Base-by-base conservation (phyloP, 2,888 invertebrate species). In the Hesperia comma region DNA sequence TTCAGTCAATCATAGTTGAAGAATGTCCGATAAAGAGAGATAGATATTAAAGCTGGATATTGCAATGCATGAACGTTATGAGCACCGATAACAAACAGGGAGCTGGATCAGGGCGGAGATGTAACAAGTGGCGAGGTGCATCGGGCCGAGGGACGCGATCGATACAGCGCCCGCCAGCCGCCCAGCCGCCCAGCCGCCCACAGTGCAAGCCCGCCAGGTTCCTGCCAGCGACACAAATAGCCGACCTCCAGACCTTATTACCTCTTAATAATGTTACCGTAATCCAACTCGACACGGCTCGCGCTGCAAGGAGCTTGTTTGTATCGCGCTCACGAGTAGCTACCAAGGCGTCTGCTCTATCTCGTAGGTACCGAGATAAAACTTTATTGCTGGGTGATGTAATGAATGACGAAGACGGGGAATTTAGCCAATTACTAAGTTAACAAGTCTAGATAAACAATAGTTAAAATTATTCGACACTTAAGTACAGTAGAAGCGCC, bases 51-150 rank as follows among this genome's bases (percentile, higher is more conserved):
- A 17, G 17, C 46, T 51, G 21, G 21, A 51, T 21, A 49, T 37
- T 17, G 49, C 37, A 53, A 40, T 40, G 46, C 40, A 61, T 40
- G 37, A 32, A 7, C 10, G 61, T 61, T 53, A 41, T 21, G 40
- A 55, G 26, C 26, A 49, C 49, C 57, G 63, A 40, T 63, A 63
- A 21, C 56, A 63, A 40, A 64, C 53, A 12, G 57, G 14, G 32
- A 17, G 37, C 46, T 19, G 61, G 56, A 67, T 68, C 49, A 40
- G 68, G 64, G 64, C 69, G 68, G 76, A 85, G 84, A 84, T 82
- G 87, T 88, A 88, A 88, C 88, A 88, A 88, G 88, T 89, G 88
- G 64, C 49, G 58, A 56, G 63, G 85, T 88, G 87, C 86, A 87
- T 82, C 79, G 77, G 77, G 77, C 78, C 81, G 83, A 74, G 75